These are phyloP conservation scores for Argyrosomus japonicus DNA, from an alignment of 2,113 vertebrate species.

Conservation along the genomic window DNA sequence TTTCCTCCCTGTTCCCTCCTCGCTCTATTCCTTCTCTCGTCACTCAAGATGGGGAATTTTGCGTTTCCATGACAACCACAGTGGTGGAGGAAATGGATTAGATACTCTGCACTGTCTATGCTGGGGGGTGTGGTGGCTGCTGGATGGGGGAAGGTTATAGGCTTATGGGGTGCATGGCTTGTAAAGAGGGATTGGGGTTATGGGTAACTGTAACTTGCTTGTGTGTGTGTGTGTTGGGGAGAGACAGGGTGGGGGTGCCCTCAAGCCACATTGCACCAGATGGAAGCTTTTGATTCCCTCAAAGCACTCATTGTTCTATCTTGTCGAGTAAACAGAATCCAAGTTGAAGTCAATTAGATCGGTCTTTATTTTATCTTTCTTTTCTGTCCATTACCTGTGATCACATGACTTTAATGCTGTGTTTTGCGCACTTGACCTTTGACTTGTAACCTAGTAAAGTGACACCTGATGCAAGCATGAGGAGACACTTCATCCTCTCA, in stretches of 20 bases:
- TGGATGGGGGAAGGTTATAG: constrained; percentile 13
- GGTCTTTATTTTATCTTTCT: background rate
- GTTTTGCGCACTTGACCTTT: constrained; percentile 16
- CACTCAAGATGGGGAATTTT: constrained; percentile 60
- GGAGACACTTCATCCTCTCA: background rate
- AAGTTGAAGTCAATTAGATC: background rate
- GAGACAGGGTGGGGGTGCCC: constrained; percentile 49
- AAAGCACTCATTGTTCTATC: constrained; percentile 31
- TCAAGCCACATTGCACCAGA: constrained; percentile 68
- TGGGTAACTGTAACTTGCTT: constrained; percentile 7
- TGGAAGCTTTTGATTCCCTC: constrained; percentile 60
- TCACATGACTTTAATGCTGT: background rate
- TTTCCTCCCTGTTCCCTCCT: constrained; percentile 3
- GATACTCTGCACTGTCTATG: constrained; percentile 54
- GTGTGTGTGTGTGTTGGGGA: background rate
- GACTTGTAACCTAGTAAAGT: background rate
- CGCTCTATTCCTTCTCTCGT: constrained; percentile 8
- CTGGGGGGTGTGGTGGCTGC: constrained; percentile 54
- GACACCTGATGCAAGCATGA: background rate
- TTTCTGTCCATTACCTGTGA: background rate
- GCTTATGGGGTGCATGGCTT: constrained; percentile 39
- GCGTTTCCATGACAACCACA: constrained; percentile 79
- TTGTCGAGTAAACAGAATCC: background rate
- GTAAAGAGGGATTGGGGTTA: constrained; percentile 57
- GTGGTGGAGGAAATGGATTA: constrained; percentile 69